Percentiles rank a stretch among this genome's conserved stretches.
Evolutionary conservation across 2,888 invertebrate species (phyloP).

Genomic region (Octodonta nipae): DNA sequence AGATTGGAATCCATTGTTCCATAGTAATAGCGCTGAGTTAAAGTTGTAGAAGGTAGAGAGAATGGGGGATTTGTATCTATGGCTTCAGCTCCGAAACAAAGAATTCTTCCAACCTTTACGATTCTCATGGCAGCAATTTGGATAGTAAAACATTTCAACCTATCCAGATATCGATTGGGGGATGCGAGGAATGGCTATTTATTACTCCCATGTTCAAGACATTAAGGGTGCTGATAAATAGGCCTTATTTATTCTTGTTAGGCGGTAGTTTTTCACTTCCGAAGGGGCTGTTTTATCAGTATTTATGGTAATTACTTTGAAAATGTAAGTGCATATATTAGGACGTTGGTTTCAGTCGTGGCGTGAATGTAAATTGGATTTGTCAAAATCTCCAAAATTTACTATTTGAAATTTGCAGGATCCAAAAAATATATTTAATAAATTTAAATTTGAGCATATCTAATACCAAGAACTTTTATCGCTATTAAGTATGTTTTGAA

Average conservation of each 20-base stretch:
- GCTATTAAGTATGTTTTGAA: no score
- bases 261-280: slow-evolving; percentile 8
- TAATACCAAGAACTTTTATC: no score
- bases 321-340: no score
- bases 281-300: slow-evolving; percentile 11
- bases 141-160: slow-evolving; percentile 31
- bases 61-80: slow-evolving; percentile 31
- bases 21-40: no score
- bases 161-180: slow-evolving; percentile 29
- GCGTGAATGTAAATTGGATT: no score
- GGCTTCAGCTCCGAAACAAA: slow-evolving; percentile 28
- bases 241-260: slow-evolving; percentile 9
- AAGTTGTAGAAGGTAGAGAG: slow-evolving; percentile 27
- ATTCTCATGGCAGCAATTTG: slow-evolving; percentile 30
- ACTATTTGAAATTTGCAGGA: no score
- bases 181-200: slow-evolving; percentile 18
- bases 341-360: no score
- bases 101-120: slow-evolving; percentile 31
- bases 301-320: slow-evolving; percentile 10
- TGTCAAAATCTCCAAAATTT: no score
- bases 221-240: slow-evolving; percentile 15
- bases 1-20: slow-evolving; percentile 9
- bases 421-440: no score
- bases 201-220: slow-evolving; percentile 15
- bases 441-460: no score